Evolutionary conservation across 1,140 invertebrate genomes (phyloP), one percentile per base, ranked within the genome.

Genomic region (Drosophila miranda): DNA sequence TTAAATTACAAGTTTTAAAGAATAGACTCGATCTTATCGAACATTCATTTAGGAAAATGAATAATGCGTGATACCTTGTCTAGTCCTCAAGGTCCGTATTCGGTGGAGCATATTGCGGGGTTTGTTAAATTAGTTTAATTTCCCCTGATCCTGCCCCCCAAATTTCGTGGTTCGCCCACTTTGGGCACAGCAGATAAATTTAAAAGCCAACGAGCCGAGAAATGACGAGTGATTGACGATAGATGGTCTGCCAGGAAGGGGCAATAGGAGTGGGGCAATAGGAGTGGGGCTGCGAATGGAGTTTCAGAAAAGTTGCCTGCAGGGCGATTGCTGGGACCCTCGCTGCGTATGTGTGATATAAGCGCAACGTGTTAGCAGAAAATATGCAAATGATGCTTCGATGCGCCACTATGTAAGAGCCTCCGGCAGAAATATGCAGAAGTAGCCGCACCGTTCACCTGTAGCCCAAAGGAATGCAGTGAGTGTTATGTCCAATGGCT

Each of bases 361-460:
- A 84, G 63, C 54, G 52, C 16, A 56, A 43, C 66, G n/a, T 5
- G 23, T 48, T 26, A 59, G 44, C 60, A 55, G 45, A 19, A 55
- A 64, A 68, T 78, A 81, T 86, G 82, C 74, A 87, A 86, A 87
- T 87, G 77, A 80, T 79, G 59, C 49, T 51, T 23, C 41, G 28
- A 55, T 48, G 44, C 42, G 43, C 30, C 56, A 72, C 34, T 66
- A 51, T 63, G 74, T 78, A 73, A 73, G 51, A 59, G 58, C 70
- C 58, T 16, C 9, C 5, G 41, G 45, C 14, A 21, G 30, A 34
- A 60, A 64, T 56, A 43, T 28, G 23, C 23, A 4, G 21, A 11
- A 38, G 38, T 43, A 58, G 28, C 54, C 43, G 51, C 34, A 21
- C 26, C 76, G 64, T 43, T 54, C 69, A 84, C 82, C 83, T 86